Base-by-base conservation (phyloP, 2,888 invertebrate species). In the Lysandra bellargus region DNA sequence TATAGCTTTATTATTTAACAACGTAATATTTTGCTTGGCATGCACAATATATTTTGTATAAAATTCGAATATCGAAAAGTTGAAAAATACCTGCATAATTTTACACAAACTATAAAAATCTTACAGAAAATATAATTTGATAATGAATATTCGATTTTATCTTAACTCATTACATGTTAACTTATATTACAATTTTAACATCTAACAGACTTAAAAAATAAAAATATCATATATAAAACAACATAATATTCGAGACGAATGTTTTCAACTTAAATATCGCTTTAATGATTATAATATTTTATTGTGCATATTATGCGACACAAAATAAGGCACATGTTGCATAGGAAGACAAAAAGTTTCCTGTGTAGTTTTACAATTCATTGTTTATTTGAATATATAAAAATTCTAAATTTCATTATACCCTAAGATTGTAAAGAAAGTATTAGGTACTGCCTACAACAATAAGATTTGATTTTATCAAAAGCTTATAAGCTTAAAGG, bases 1-100 rank as follows among this genome's bases (percentile, higher is more conserved):
- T 72, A 60, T 69, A 61, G 75, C 49, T 79, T 60, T 79, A 74
- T 79, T 79, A 23, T 79, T 74, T 79, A 79, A 79, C 69, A 69
- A 76, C 53, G 17, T 53, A 79, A 79, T 49, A 78, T 61, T 33
- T 69, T 33, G 69, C 69, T 14, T 37, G 69, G 33, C 69, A 69
- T 69, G 33, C 69, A 37, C 14, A 14, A 69, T 14, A 69, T 17
- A 69, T 37, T 37, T 69, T 69, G 69, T 69, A 69, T 69, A 37
- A 69, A 69, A 69, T 69, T 69, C 78, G 76, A 30, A 7, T 9
- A 6, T 64, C 12, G 40, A 7, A 3, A 61, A 78, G n/a, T 40
- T 40, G 3, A 6, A 30, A 14, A 40, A 78, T 17, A 60, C 1
- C 61, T 44, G n/a, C 61, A 40, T 61, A 60, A 64, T 9, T 78